Percentiles rank a stretch among this genome's conserved stretches.
Conservation (phyloP, 2,797 vertebrate genomes). For the Natrix natrix region DNA sequence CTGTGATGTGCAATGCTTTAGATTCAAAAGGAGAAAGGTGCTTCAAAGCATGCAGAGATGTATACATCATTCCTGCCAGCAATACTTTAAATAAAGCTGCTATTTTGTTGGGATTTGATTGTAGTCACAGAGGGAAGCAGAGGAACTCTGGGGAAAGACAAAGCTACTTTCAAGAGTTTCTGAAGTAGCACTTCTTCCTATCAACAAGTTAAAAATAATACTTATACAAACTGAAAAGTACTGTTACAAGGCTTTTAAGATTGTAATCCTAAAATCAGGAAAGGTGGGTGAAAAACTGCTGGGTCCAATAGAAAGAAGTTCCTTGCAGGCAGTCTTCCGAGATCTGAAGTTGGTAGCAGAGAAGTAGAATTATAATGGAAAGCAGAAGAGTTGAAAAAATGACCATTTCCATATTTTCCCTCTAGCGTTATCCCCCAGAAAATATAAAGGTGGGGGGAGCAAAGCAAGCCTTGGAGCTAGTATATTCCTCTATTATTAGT, state of each 20-base stretch:
- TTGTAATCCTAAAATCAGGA: not conserved
- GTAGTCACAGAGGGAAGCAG: not conserved
- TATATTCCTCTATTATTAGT: not conserved
- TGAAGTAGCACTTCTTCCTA: not conserved
- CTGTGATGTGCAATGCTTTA: not conserved
- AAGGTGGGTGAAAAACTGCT: not conserved
- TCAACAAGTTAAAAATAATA: not conserved
- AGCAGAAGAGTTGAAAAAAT: not conserved
- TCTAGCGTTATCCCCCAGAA: not conserved
- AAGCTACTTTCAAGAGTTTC: not conserved
- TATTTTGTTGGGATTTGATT: not conserved
- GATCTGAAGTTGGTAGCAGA: not conserved
- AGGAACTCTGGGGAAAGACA: not conserved
- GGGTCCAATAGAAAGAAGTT: not conserved
- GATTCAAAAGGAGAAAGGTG: not conserved
- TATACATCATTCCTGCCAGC: not conserved
- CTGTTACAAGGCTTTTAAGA: not conserved
- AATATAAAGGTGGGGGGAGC: not conserved
- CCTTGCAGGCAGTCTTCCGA: not conserved
- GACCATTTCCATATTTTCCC: not conserved
- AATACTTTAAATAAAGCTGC: not conserved
- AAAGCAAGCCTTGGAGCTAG: not conserved
- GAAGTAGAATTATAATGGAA: not conserved
- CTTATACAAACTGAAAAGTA: not conserved
- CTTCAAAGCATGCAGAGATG: not conserved